phyloP scores from a whole-genome alignment of 2,888 invertebrate species.

The Apomyelois bistriatella region DNA sequence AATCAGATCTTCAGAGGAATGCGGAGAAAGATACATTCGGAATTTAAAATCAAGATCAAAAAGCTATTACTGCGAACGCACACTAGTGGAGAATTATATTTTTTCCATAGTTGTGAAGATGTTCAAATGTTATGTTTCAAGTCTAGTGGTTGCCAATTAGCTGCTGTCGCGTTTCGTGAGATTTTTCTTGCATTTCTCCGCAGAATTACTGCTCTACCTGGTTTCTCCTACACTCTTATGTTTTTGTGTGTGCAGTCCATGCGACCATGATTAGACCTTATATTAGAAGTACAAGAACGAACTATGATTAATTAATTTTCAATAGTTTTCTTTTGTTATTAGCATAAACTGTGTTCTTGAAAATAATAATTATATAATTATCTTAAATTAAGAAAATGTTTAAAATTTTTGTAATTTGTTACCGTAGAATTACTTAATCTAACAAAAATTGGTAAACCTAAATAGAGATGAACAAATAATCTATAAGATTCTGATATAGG shows the following conservation, averaged over 20 bases:
- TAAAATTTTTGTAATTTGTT: too few relatives aligned
- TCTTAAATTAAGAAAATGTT: too few relatives aligned
- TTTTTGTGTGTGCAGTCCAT: not conserved
- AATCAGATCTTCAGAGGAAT: conserved; percentile 12
- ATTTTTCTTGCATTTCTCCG: not conserved
- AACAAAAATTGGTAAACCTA: too few relatives aligned
- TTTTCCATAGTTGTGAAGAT: not conserved
- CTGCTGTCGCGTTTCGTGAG: not conserved
- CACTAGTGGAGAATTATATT: not conserved
- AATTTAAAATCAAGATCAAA: conserved; percentile 10
- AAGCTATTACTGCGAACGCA: not conserved
- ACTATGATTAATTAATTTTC: too few relatives aligned
- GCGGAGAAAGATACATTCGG: conserved; percentile 10
- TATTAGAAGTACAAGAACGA: too few relatives aligned
- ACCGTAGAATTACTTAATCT: too few relatives aligned
- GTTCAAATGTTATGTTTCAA: conserved; percentile 8
- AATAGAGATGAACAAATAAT: too few relatives aligned
- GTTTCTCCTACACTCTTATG: not conserved
- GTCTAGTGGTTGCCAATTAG: conserved; percentile 7
- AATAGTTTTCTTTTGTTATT: too few relatives aligned
- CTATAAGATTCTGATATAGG: too few relatives aligned
- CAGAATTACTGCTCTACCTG: not conserved
- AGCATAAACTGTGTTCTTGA: too few relatives aligned
- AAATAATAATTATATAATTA: too few relatives aligned
- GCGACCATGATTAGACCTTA: too few relatives aligned